A percentile compares a stretch with the other conserved stretches of the same genome.
Conservation (phyloP, 2,888 invertebrate genomes). For the Agonopterix arenella region DNA sequence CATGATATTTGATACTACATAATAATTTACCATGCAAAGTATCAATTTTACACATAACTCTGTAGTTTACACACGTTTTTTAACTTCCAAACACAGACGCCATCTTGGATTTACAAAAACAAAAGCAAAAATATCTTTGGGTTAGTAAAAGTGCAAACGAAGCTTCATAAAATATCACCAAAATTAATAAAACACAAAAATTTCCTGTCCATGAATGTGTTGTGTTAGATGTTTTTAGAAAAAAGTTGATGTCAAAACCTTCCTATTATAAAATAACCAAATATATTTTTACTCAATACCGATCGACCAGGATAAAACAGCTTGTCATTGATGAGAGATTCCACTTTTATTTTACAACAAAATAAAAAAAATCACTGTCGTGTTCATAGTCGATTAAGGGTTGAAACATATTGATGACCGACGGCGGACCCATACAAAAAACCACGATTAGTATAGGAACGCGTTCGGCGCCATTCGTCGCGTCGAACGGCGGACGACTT, state of each 20-base stretch:
- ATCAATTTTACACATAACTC: too few species aligned
- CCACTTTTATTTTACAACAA: too few species aligned
- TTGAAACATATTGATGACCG: too few species aligned
- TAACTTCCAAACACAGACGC: neutral
- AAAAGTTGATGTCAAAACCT: neutral
- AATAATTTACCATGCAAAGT: constrained; percentile 7
- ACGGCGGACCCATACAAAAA: too few species aligned
- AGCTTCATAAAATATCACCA: constrained; percentile 26
- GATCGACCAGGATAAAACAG: too few species aligned
- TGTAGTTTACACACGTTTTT: neutral
- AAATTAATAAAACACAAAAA: constrained; percentile 23
- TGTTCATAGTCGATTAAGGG: too few species aligned
- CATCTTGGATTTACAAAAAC: neutral
- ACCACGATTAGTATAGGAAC: too few species aligned
- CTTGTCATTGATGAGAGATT: too few species aligned
- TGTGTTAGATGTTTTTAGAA: constrained; percentile 35
- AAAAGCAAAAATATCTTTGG: constrained; percentile 26
- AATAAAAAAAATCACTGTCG: too few species aligned
- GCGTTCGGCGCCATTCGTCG: too few species aligned
- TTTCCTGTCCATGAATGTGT: constrained; percentile 71
- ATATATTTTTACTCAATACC: neutral
- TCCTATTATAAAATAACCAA: neutral
- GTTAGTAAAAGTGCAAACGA: constrained; percentile 58
- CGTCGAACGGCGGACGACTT: too few species aligned
- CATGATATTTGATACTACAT: constrained; percentile 8